Percentiles rank a stretch among this genome's conserved stretches.
Conservation (phyloP, 23 tunicate species). For the Halocynthia roretzi region DNA sequence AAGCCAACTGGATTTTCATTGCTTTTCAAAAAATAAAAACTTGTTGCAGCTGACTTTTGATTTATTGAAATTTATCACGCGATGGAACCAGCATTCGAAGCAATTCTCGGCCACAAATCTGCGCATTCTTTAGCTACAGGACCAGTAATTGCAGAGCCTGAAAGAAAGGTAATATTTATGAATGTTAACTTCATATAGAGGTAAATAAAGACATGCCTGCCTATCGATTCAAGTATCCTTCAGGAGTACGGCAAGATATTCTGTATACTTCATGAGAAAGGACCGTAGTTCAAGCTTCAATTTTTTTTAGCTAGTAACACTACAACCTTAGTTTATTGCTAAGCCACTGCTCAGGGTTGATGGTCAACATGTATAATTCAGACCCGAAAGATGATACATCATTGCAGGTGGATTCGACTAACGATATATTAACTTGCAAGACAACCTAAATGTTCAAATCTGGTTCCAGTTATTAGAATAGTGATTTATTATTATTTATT, state of each 20-base stretch:
- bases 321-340: neutral
- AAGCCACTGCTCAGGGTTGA: conserved; percentile 17
- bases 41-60: neutral
- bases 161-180: neutral
- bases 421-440: neutral
- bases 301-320: neutral
- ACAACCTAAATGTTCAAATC: neutral
- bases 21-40: neutral
- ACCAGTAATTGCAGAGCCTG: conserved; percentile 97
- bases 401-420: conserved; percentile 5
- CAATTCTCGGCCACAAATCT: conserved; percentile 96
- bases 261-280: too few species aligned
- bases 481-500: neutral
- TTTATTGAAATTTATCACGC: conserved; percentile 38
- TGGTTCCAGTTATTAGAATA: neutral
- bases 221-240: neutral
- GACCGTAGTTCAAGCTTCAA: too few species aligned
- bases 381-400: conserved; percentile 78
- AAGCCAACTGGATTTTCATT: too few species aligned
- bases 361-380: conserved; percentile 14
- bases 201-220: neutral
- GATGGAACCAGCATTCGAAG: conserved; percentile 93
- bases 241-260: neutral
- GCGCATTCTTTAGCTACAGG: conserved; percentile 99
- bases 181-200: neutral